Base-by-base conservation (phyloP, 1,140 invertebrate genomes). In the Aphelenchoides besseyi region DNA sequence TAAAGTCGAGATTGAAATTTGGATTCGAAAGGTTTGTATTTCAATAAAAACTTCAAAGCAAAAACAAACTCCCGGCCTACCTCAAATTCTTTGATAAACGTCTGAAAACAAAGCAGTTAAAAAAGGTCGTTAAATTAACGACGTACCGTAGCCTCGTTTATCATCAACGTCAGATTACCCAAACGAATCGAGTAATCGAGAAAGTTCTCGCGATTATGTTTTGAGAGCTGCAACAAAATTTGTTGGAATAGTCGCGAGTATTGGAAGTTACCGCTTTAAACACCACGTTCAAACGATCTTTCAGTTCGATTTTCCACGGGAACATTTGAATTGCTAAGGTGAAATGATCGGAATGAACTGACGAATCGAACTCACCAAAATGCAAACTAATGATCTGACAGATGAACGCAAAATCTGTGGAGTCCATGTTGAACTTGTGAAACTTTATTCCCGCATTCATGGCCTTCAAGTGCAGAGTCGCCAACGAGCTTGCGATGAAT, bases 301-400 rank as follows among this genome's bases (percentile, higher is more conserved):
- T 5, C 55, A 59, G 18, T 33, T 59, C 55, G 5, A 8, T 59
- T 5, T 59, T 59, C 55, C 55, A 59, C 5, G 55, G 55, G 18
- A 8, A 59, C 5, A 59, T 5, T 8, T 59, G 5, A 18, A 59
- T 59, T 33, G 5, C 55, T 59, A 41, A 41, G n/a, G 5, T 8
- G 5, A 59, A 8, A 48, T 16, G 41, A 48, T 48, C 23, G 12
- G 41, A 48, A 23, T 48, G n/a, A n/a, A n/a, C n/a, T n/a, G n/a
- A n/a, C n/a, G n/a, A 41, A 41, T 8, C 5, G 5, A 59, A 33
- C 55, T 59, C 5, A 59, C 55, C 55, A 23, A 18, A 59, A 8
- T 59, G 55, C 55, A 59, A 33, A 8, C 5, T 18, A 33, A 59
- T 59, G 55, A 59, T 59, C 23, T 59, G 55, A 59, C 55, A 59